phyloP scores from a whole-genome alignment of 2,888 invertebrate genomes.

The Lycocerus yunnanus region DNA sequence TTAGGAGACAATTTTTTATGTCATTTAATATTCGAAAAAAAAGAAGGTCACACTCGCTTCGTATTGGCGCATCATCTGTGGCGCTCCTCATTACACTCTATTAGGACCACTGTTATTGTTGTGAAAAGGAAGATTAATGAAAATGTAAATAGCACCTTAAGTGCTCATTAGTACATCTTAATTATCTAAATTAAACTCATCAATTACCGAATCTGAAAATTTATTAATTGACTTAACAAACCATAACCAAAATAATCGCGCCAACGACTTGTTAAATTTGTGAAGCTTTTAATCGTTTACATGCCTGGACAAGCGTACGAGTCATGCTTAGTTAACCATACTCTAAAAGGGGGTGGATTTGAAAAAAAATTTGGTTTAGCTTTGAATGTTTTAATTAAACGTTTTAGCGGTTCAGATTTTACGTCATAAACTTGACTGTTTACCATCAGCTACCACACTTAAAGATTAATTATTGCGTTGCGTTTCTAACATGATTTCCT shows the following conservation, averaged over 20 bases:
- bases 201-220: conserved; percentile 20
- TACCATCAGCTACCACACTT: neutral
- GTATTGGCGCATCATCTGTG: neutral
- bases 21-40: neutral
- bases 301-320: conserved; percentile 35
- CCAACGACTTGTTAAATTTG: conserved; percentile 35
- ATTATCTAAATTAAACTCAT: conserved; percentile 16
- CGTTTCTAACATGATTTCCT: neutral
- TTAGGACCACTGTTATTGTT: neutral
- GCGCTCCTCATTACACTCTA: neutral
- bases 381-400: neutral
- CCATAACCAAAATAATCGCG: conserved; percentile 32
- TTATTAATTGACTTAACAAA: conserved; percentile 33
- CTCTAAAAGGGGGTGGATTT: conserved; percentile 23
- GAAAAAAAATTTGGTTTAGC: neutral
- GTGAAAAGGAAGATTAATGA: neutral
- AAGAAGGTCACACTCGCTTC: neutral
- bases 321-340: conserved; percentile 40
- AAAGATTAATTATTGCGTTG: neutral
- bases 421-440: too few species aligned
- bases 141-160: neutral
- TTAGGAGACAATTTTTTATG: neutral
- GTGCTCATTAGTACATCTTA: neutral
- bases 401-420: neutral
- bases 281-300: conserved; percentile 35